Evolutionary conservation across 2,888 invertebrate species (phyloP).

Genomic region (Hirudinaria manillensis): DNA sequence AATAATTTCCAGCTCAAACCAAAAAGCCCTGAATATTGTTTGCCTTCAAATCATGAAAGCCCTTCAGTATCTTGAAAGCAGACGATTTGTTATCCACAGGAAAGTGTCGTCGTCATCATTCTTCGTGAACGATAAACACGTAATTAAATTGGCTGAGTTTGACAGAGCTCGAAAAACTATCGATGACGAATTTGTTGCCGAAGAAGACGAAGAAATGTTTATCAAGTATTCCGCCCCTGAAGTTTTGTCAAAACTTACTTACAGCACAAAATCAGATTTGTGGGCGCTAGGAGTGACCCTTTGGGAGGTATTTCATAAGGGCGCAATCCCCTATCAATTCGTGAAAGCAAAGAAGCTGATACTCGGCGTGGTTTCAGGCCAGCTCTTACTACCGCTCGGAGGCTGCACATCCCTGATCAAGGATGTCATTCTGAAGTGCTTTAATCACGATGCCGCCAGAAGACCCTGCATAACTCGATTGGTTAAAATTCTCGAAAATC

Average conservation of each 20-base stretch:
- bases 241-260: conserved; percentile 38
- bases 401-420: too few relatives aligned
- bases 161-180: conserved; percentile 37
- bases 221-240: conserved; percentile 41
- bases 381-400: too few relatives aligned
- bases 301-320: conserved; percentile 41
- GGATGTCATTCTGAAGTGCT: too few relatives aligned
- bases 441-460: too few relatives aligned
- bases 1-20: conserved; percentile 34
- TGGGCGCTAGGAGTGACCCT: conserved; percentile 40
- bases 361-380: too few relatives aligned
- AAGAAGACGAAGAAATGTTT: conserved; percentile 36
- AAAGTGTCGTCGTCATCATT: conserved; percentile 39
- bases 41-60: conserved; percentile 38
- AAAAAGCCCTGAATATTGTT: conserved; percentile 39
- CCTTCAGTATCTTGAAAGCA: conserved; percentile 37
- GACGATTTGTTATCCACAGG: conserved; percentile 38
- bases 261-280: conserved; percentile 40
- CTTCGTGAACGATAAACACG: conserved; percentile 38
- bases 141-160: conserved; percentile 39
- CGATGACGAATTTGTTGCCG: conserved; percentile 39
- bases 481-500: too few relatives aligned
- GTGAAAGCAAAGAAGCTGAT: too few relatives aligned
- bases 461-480: too few relatives aligned
- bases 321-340: conserved; percentile 35